phyloP scores from a whole-genome alignment of 2,797 vertebrate species.

The Tadarida brasiliensis region DNA sequence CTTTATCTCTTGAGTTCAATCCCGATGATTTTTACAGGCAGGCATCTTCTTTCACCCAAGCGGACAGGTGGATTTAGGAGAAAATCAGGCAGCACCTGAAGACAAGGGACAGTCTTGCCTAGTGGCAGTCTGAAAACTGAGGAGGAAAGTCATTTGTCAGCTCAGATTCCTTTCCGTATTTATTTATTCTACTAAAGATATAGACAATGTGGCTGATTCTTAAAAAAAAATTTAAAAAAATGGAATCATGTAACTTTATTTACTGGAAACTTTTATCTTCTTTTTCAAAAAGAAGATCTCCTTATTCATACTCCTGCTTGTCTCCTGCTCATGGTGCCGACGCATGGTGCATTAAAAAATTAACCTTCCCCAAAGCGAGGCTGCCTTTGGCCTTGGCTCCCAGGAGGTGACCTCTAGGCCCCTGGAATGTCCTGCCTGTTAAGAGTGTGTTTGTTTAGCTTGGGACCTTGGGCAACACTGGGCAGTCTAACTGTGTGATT shows the following conservation, averaged over 20 bases:
- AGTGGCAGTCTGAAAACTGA: not conserved
- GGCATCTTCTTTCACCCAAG: not conserved
- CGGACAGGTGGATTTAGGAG: not conserved
- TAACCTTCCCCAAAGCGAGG: not conserved
- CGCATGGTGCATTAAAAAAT: not conserved
- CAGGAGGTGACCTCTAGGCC: not conserved
- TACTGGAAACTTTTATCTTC: not conserved
- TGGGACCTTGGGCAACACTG: not conserved
- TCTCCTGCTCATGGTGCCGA: not conserved
- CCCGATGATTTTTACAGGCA: not conserved
- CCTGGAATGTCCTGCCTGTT: not conserved
- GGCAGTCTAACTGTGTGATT: not conserved
- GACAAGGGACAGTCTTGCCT: not conserved
- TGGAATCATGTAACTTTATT: not conserved
- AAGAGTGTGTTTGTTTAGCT: not conserved
- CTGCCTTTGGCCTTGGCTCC: too few species aligned
- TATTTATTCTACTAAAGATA: not conserved
- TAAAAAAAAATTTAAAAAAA: not conserved
- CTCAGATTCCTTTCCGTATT: not conserved
- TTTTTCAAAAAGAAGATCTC: not conserved
- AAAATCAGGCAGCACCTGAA: not conserved
- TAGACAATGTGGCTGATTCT: not conserved
- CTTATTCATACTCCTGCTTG: not conserved
- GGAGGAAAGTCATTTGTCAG: not conserved
- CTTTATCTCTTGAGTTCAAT: not conserved